Evolutionary conservation across 2,113 vertebrate species (phyloP).

Genomic region (Anser cygnoides): DNA sequence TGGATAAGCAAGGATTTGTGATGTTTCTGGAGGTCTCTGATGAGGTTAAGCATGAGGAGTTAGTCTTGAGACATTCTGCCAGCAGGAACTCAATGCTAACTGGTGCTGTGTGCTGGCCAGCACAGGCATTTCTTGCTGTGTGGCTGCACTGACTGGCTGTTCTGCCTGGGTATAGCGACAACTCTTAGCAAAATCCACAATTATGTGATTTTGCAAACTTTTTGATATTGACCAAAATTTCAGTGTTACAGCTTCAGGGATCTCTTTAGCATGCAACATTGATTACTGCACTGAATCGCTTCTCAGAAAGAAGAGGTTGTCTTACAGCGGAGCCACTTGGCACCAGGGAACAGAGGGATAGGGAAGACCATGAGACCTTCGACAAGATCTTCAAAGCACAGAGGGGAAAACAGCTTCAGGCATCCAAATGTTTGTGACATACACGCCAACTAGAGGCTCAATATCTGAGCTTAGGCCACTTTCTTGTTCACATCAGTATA

Average conservation of each 20-base stretch:
- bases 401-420: not conserved
- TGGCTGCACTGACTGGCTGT: not conserved
- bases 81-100: not conserved
- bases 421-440: not conserved
- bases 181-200: not conserved
- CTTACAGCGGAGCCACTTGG: not conserved
- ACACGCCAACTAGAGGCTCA: not conserved
- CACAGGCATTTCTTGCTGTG: not conserved
- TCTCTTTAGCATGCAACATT: not conserved
- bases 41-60: not conserved
- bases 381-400: not conserved
- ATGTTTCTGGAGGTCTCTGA: not conserved
- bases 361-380: not conserved
- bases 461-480: not conserved
- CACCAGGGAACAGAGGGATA: not conserved
- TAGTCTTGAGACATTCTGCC: not conserved
- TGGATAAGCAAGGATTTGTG: not conserved
- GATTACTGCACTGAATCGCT: not conserved
- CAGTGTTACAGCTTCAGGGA: not conserved
- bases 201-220: not conserved
- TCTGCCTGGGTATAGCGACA: not conserved
- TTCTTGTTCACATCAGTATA: not conserved
- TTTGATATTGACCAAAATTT: not conserved
- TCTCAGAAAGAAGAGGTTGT: not conserved
- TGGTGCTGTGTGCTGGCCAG: not conserved